phyloP scores from a whole-genome alignment of 1,140 invertebrate genomes.

The Atopsyche davidsoni region DNA sequence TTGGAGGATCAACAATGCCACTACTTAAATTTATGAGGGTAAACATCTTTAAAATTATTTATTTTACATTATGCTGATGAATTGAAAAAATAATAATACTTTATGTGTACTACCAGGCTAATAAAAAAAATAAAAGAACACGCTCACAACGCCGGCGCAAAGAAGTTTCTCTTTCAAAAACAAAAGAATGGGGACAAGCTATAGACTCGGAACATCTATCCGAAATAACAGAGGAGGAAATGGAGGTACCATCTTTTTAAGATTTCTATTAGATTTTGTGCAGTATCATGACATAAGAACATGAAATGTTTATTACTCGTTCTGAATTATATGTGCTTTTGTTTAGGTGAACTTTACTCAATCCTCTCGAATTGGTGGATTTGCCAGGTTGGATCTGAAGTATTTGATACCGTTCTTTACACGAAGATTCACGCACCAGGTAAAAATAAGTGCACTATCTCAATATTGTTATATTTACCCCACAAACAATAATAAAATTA shows the following conservation, averaged over 20 bases:
- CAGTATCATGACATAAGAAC: too few relatives aligned
- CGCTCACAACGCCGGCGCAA: constrained; percentile 65
- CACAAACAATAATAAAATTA: too few relatives aligned
- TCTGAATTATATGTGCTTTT: too few relatives aligned
- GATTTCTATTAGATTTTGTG: too few relatives aligned
- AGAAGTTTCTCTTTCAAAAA: constrained; percentile 91
- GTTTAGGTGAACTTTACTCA: constrained; percentile 51
- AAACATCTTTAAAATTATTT: constrained; percentile 25
- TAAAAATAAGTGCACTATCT: too few relatives aligned
- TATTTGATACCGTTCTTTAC: constrained; percentile 96
- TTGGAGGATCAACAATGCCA: constrained; percentile 96
- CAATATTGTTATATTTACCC: too few relatives aligned
- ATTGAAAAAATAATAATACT: background rate
- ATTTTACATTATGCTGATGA: background rate
- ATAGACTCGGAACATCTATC: constrained; percentile 95
- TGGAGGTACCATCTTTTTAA: constrained; percentile 62
- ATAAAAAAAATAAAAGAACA: constrained; percentile 59
- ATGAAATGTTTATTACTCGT: background rate
- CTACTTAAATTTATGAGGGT: constrained; percentile 74
- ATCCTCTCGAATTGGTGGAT: constrained; percentile 68
- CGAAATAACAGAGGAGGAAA: constrained; percentile 91
- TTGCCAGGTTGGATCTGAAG: constrained; percentile 85
- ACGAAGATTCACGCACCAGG: constrained; percentile 81
- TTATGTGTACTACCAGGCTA: constrained; percentile 38
- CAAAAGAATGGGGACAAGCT: constrained; percentile 93